Evolutionary conservation across 35 echinoderm and acorn worm species (phyloP), one percentile per base, ranked within the genome.

Genomic region (Apostichopus parvimensis): DNA sequence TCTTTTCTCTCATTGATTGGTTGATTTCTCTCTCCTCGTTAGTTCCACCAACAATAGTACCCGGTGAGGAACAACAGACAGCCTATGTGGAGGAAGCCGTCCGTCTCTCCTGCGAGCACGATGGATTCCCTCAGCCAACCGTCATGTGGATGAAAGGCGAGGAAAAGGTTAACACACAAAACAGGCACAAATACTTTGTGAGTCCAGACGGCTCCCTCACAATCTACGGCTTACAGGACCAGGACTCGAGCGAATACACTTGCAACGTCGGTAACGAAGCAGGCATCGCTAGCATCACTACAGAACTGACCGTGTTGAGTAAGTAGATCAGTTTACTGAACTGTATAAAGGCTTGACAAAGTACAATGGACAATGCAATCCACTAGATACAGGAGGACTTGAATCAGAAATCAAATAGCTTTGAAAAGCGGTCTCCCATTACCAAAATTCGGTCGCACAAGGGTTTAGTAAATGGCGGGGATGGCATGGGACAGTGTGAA

Each of bases 141-240:
- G 93, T 99, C 5, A 73, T 93, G 11, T 99, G 97, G 97, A 93
- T 96, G 34, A 99, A 99, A 77, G 91, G 92, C 18, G 95, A 93
- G 5, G 56, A 90, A 5, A 82, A 90, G n/a, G 13, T 98, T 0
- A 92, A 95, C 55, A 60, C 93, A 57, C n/a, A 78, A 8, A 87
- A 89, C 73, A 68, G 90, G 53, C 58, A 85, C 11, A 93, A 91
- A 18, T 91, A 87, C 23, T 17, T 91, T 0, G 6, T 94, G 12
- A 9, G 57, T 26, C 77, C 59, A 6, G 79, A 90, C 65, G 96
- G 96, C 45, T 90, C 94, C 9, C 73, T 98, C 9, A 93, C 79
- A 53, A 94, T 98, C 21, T 61, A 61, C n/a, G 91, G 87, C 15
- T 81, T 95, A 18, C 68, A 77, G 12, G 93, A 94, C 9, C 58